A percentile compares a stretch with the other conserved stretches of the same genome.
Conservation (phyloP, 53 echinoderm and acorn worm genomes). For the Patiria pectinifera region DNA sequence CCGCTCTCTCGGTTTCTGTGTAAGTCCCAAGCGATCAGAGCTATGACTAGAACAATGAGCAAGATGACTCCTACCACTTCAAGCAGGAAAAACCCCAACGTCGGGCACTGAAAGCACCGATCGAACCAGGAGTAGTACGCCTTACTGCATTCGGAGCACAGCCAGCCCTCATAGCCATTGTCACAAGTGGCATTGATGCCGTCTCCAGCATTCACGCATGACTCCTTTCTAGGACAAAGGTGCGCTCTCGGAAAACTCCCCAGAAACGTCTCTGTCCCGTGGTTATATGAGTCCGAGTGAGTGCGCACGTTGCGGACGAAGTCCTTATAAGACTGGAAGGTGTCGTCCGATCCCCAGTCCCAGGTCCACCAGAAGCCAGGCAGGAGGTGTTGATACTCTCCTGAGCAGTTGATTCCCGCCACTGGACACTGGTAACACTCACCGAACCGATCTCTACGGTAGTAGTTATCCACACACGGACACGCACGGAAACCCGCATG, state of each 20-base stretch:
- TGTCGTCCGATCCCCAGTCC: conserved; percentile 15
- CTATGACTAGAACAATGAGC: not conserved
- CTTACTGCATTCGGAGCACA: conserved; percentile 45
- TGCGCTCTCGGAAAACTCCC: conserved; percentile 39
- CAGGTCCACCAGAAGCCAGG: conserved; percentile 54
- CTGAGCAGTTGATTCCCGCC: conserved; percentile 50
- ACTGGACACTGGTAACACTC: conserved; percentile 34
- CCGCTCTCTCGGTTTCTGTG: not conserved
- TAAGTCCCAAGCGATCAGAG: conserved; percentile 9
- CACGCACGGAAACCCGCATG: conserved; percentile 64
- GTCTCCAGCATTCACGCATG: not conserved
- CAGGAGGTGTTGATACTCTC: no score
- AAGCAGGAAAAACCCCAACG: conserved; percentile 15
- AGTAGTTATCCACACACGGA: conserved; percentile 60
- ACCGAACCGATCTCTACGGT: conserved; percentile 2
- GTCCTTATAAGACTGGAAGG: not conserved
- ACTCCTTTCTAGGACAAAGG: conserved; percentile 25
- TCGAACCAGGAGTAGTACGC: conserved; percentile 58
- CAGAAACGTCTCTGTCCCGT: not conserved
- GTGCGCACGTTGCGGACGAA: conserved; percentile 20
- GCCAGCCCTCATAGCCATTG: conserved; percentile 55
- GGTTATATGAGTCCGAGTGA: not conserved
- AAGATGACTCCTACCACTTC: conserved; percentile 12
- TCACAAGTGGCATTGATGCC: conserved; percentile 31
- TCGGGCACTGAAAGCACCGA: conserved; percentile 37